Percentiles rank a stretch among this genome's conserved stretches.
These are phyloP conservation scores for Tribolium madens DNA, from an alignment of 1,140 invertebrate species.

Conservation along the genomic window DNA sequence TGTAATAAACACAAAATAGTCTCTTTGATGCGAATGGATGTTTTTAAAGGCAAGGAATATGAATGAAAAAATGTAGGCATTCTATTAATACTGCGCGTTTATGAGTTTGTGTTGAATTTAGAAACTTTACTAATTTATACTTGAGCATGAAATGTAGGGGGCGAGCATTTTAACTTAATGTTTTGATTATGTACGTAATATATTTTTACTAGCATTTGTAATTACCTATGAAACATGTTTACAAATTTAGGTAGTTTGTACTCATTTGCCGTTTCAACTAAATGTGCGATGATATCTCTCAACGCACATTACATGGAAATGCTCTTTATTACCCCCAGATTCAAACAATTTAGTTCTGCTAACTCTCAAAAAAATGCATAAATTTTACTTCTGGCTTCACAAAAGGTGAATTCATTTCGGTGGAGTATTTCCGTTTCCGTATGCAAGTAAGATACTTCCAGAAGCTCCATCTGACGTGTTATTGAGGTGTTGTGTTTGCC, in stretches of 20 bases:
- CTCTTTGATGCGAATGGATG: neutral
- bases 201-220: conserved; percentile 21
- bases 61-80: too few species aligned
- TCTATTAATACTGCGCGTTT: too few species aligned
- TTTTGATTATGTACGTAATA: conserved; percentile 6
- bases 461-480: conserved; percentile 9
- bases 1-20: neutral
- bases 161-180: conserved; percentile 25
- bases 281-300: conserved; percentile 37
- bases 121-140: conserved; percentile 6
- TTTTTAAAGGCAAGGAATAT: neutral
- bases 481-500: conserved; percentile 9
- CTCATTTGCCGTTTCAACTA: conserved; percentile 23
- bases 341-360: conserved; percentile 10
- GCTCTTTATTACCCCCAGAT: conserved; percentile 18
- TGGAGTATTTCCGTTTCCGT: neutral
- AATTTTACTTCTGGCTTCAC: neutral
- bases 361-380: neutral
- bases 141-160: conserved; percentile 3
- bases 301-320: conserved; percentile 13
- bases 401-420: neutral
- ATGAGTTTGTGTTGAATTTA: neutral
- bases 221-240: conserved; percentile 33
- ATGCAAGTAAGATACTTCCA: neutral
- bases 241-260: conserved; percentile 29